Evolutionary conservation across 1,140 invertebrate species (phyloP).

Genomic region (Antheraea mylitta): DNA sequence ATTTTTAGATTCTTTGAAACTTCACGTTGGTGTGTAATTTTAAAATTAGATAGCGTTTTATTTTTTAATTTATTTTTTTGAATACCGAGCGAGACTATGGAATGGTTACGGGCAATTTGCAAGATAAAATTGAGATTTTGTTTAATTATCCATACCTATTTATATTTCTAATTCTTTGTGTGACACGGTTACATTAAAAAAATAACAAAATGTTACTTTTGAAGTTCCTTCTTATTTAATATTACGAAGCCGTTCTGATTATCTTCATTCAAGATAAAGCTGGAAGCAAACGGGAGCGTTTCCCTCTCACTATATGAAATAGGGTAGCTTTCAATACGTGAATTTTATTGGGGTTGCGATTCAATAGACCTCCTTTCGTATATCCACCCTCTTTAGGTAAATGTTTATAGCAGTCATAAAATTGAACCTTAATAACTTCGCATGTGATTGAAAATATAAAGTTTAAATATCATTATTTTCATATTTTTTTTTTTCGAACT

Average conservation of each 20-base stretch:
- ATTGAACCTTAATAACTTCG: slow-evolving; percentile 22
- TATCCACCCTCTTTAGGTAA: slow-evolving; percentile 33
- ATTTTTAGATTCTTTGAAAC: too few relatives aligned
- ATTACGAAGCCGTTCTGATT: slow-evolving; percentile 16
- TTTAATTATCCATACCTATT: too few relatives aligned
- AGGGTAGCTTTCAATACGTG: slow-evolving; percentile 54
- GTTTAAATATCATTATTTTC: too few relatives aligned
- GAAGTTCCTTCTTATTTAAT: slow-evolving; percentile 1
- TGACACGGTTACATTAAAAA: too few relatives aligned
- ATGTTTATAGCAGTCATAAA: slow-evolving; percentile 40
- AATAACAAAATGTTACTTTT: background rate
- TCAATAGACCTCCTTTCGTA: slow-evolving; percentile 49
- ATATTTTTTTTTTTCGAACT: too few relatives aligned
- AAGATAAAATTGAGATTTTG: too few relatives aligned
- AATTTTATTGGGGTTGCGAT: slow-evolving; percentile 70
- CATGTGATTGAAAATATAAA: slow-evolving; percentile 21
- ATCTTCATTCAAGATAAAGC: slow-evolving; percentile 41
- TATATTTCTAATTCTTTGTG: too few relatives aligned
- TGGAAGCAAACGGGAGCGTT: slow-evolving; percentile 38
- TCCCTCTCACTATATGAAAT: slow-evolving; percentile 58
- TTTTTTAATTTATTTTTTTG: too few relatives aligned
- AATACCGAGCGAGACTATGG: too few relatives aligned
- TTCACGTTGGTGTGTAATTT: too few relatives aligned
- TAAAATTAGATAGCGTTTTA: too few relatives aligned
- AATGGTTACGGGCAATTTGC: too few relatives aligned